Evolutionary conservation across 2,888 invertebrate species (phyloP).

Genomic region (Zeuzera pyrina): DNA sequence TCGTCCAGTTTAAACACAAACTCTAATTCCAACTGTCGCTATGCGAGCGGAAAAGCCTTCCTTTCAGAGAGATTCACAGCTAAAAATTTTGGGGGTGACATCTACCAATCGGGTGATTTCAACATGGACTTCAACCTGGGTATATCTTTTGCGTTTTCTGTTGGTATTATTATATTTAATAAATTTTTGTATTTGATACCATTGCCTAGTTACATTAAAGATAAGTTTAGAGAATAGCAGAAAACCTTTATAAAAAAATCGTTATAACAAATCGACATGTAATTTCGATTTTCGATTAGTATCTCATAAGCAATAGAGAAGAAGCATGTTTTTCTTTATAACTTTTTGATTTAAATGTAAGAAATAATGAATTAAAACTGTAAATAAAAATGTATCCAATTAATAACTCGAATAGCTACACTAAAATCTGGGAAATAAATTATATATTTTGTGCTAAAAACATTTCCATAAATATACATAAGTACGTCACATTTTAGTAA

Average conservation of each 20-base stretch:
- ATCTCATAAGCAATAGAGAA: too few relatives aligned
- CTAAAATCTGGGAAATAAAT: too few relatives aligned
- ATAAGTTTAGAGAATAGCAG: conserved; percentile 85
- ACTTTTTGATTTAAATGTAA: too few relatives aligned
- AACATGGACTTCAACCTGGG: conserved; percentile 85
- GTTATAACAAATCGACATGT: too few relatives aligned
- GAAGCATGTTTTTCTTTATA: too few relatives aligned
- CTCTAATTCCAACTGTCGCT: conserved; percentile 76
- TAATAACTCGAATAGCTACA: too few relatives aligned
- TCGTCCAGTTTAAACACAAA: conserved; percentile 57
- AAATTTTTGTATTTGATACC: conserved; percentile 89
- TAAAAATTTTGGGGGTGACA: conserved; percentile 67
- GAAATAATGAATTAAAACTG: too few relatives aligned
- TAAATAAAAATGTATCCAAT: too few relatives aligned
- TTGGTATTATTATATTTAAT: conserved; percentile 86
- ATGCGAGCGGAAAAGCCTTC: conserved; percentile 80
- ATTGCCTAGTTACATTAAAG: conserved; percentile 86
- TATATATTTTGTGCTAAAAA: too few relatives aligned
- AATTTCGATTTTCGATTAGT: too few relatives aligned
- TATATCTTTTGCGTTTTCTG: conserved; percentile 85
- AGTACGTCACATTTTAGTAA: too few relatives aligned
- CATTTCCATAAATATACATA: too few relatives aligned
- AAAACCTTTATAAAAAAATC: conserved; percentile 4
- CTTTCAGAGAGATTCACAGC: conserved; percentile 79
- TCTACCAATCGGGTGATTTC: conserved; percentile 73